phyloP scores from a whole-genome alignment of 2,888 invertebrate species.

The Megaustenia siamemsis region DNA sequence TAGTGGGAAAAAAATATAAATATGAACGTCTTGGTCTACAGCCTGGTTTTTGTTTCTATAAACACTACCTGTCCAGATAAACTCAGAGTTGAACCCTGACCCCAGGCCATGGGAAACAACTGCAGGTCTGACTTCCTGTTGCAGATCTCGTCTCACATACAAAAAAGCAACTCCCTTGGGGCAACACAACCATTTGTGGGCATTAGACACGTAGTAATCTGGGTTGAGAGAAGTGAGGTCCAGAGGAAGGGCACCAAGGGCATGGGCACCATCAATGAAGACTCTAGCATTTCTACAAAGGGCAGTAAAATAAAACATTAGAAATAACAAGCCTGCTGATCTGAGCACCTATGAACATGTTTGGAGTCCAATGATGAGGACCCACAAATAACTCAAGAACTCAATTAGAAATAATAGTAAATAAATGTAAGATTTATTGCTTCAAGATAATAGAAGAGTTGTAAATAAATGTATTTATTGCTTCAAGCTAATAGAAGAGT shows the following conservation, averaged over 20 bases:
- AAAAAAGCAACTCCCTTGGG: conserved; percentile 78
- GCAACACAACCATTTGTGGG: conserved; percentile 79
- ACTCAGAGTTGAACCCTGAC: conserved; percentile 78
- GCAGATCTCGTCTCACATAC: conserved; percentile 72
- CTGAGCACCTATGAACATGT: background rate
- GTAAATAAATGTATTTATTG: too few species aligned
- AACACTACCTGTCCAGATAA: conserved; percentile 77
- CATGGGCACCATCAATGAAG: conserved; percentile 79
- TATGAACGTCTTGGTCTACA: too few species aligned
- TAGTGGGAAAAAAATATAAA: too few species aligned
- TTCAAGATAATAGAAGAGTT: too few species aligned
- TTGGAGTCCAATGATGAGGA: too few species aligned
- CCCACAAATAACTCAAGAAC: too few species aligned
- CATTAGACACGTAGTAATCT: conserved; percentile 78
- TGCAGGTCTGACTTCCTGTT: conserved; percentile 69
- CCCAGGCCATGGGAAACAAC: conserved; percentile 79
- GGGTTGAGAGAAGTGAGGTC: conserved; percentile 67
- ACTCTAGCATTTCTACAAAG: conserved; percentile 60
- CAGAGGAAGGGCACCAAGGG: conserved; percentile 72
- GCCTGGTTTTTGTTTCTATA: too few species aligned
- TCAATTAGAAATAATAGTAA: background rate
- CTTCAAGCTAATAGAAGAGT: too few species aligned
- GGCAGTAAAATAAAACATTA: background rate
- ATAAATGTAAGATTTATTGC: background rate
- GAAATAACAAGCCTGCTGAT: too few species aligned